A percentile compares a stretch with the other conserved stretches of the same genome.
Conservation (phyloP, 2,113 vertebrate species). For the Tachysurus fulvidraco region DNA sequence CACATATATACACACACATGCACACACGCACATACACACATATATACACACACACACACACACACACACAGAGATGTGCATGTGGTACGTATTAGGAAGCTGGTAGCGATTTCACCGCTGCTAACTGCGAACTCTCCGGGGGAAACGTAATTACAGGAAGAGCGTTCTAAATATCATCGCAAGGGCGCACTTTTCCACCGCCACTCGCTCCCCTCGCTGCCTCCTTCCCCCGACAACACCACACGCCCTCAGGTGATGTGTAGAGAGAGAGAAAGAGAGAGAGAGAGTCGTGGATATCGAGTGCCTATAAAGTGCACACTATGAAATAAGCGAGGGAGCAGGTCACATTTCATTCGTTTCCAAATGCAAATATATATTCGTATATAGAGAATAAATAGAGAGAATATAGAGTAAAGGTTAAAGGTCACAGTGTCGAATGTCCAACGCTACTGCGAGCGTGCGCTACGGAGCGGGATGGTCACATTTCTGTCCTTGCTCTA, state of each 20-base stretch:
- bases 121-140: conserved; percentile 98
- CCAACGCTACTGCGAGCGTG: too few species aligned
- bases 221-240: conserved; percentile 64
- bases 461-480: conserved; percentile 18
- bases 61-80: conserved; percentile 63
- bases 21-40: neutral
- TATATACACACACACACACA: neutral
- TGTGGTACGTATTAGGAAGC: conserved; percentile 97
- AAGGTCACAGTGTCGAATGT: conserved; percentile 10
- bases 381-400: neutral
- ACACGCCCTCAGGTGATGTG: conserved; percentile 53
- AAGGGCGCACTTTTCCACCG: conserved; percentile 91
- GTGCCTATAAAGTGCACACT: conserved; percentile 31
- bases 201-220: conserved; percentile 77
- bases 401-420: neutral
- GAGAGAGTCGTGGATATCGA: conserved; percentile 33
- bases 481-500: conserved; percentile 57
- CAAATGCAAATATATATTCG: neutral
- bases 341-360: neutral
- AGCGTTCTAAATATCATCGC: conserved; percentile 96
- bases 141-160: conserved; percentile 99
- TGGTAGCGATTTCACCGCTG: conserved; percentile 98
- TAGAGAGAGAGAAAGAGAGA: neutral
- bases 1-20: too few species aligned
- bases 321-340: conserved; percentile 10